phyloP scores from a whole-genome alignment of 92 coral and sea anemone species.

The Epizoanthus ramosus region DNA sequence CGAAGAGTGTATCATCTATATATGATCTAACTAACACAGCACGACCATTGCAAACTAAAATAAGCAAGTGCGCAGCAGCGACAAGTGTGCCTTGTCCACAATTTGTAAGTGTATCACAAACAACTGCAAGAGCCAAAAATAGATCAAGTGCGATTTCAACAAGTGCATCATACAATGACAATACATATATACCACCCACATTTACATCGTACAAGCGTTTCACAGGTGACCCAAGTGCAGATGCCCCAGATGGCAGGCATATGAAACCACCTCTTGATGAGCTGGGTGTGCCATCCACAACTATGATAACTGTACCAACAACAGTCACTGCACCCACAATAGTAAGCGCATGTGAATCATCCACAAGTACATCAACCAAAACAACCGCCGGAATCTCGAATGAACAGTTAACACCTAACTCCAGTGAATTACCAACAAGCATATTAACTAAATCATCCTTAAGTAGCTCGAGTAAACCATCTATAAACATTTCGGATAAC shows the following conservation, averaged over 20 bases:
- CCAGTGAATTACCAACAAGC: background rate
- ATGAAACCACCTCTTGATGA: background rate
- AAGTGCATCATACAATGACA: background rate
- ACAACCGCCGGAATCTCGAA: background rate
- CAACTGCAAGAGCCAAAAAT: background rate
- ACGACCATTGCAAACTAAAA: no score
- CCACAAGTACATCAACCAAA: background rate
- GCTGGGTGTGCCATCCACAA: background rate
- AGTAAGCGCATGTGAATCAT: background rate
- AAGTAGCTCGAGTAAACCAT: background rate
- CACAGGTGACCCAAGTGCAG: background rate
- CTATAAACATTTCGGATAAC: background rate
- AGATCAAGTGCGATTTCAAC: background rate
- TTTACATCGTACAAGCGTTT: background rate
- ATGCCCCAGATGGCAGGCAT: background rate
- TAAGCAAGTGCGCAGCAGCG: background rate
- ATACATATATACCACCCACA: background rate
- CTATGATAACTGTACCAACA: background rate
- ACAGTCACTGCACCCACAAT: background rate
- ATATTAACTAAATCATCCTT: background rate
- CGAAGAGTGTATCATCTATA: no score
- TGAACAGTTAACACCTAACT: background rate
- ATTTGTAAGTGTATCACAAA: background rate
- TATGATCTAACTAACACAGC: no score
- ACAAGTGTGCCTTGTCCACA: background rate